These are phyloP conservation scores for Perizoma flavofasciatum DNA, from an alignment of 2,888 invertebrate species.

Conservation along the genomic window DNA sequence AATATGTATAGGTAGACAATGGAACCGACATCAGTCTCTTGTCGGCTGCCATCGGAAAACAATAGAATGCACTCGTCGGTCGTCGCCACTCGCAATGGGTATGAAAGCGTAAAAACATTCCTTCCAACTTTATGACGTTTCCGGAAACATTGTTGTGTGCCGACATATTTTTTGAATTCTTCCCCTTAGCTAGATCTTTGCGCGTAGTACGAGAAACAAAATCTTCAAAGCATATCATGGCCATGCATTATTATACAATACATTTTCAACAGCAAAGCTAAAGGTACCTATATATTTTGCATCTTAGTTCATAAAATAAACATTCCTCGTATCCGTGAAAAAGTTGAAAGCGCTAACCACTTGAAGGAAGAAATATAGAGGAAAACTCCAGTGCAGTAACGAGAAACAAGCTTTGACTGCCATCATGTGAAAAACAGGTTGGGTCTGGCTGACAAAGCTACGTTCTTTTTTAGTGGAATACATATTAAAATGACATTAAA, in stretches of 20 bases:
- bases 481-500: no score
- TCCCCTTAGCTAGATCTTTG: not conserved
- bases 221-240: conserved; percentile 4
- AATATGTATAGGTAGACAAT: conserved; percentile 43
- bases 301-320: conserved; percentile 8
- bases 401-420: conserved; percentile 33
- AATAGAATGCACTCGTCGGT: conserved; percentile 64
- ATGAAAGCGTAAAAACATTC: conserved; percentile 55
- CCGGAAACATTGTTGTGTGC: conserved; percentile 41
- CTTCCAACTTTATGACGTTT: conserved; percentile 52
- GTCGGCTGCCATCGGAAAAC: conserved; percentile 64
- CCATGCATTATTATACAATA: no score
- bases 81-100: conserved; percentile 50
- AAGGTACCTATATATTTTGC: no score
- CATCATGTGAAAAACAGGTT: not conserved
- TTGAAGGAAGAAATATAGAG: conserved; percentile 33
- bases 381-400: conserved; percentile 38
- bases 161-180: conserved; percentile 17
- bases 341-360: conserved; percentile 39
- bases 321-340: conserved; percentile 27
- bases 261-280: no score
- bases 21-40: conserved; percentile 60
- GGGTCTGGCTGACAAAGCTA: not conserved
- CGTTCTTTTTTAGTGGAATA: no score
- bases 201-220: not conserved